These are phyloP conservation scores for Drosophila neutralis DNA, from an alignment of 2,888 invertebrate species.

Conservation along the genomic window DNA sequence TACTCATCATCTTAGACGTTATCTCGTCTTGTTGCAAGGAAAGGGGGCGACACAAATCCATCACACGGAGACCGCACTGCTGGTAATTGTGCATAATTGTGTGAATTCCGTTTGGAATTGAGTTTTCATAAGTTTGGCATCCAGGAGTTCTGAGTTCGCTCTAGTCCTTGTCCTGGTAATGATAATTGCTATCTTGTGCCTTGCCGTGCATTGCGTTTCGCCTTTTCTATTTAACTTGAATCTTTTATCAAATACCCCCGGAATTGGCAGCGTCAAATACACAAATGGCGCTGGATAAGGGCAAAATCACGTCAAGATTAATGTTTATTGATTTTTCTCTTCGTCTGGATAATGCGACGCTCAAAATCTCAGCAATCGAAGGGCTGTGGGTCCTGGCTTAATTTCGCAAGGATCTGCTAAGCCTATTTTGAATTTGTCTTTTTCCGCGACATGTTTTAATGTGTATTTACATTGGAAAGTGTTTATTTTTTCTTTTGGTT, in stretches of 20 bases:
- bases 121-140: constrained; percentile 11
- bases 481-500: constrained; percentile 18
- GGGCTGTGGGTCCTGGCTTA: constrained; percentile 58
- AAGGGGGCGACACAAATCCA: constrained; percentile 16
- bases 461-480: constrained; percentile 66
- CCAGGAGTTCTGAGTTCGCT: neutral
- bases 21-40: constrained; percentile 6
- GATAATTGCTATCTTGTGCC: constrained; percentile 45
- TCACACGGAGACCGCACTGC: constrained; percentile 10
- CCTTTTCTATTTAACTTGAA: constrained; percentile 61
- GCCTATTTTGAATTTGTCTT: constrained; percentile 71
- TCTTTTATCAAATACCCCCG: constrained; percentile 58
- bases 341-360: constrained; percentile 60
- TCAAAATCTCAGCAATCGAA: constrained; percentile 24
- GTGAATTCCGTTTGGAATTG: constrained; percentile 19
- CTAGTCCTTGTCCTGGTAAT: constrained; percentile 24
- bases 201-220: constrained; percentile 9
- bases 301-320: constrained; percentile 78
- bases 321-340: constrained; percentile 77
- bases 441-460: constrained; percentile 37
- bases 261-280: constrained; percentile 59
- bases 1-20: neutral
- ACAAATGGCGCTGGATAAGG: constrained; percentile 73
- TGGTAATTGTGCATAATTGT: constrained; percentile 24
- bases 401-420: constrained; percentile 67